Percentiles rank a stretch among this genome's conserved stretches.
These are phyloP conservation scores for Cacoxenus indagator DNA, from an alignment of 2,888 invertebrate genomes.

Conservation along the genomic window DNA sequence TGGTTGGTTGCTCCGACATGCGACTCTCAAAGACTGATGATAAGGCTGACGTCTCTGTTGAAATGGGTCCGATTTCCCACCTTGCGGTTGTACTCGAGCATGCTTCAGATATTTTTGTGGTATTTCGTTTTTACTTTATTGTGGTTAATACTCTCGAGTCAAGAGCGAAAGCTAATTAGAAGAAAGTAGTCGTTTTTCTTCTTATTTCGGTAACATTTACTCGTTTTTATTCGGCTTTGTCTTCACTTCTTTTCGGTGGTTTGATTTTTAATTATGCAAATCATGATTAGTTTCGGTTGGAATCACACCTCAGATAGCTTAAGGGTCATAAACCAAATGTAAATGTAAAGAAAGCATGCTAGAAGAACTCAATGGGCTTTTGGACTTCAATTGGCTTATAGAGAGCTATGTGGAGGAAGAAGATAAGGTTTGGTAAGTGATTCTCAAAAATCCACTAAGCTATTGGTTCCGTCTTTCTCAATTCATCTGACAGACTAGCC, in stretches of 20 bases:
- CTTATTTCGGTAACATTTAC: background rate
- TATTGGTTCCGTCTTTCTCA: too few relatives aligned
- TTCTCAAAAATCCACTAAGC: too few relatives aligned
- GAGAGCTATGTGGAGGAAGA: too few relatives aligned
- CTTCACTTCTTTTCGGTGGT: background rate
- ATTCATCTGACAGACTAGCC: too few relatives aligned
- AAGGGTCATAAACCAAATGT: too few relatives aligned
- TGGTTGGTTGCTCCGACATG: background rate
- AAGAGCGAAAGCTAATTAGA: background rate
- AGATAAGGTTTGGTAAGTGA: too few relatives aligned
- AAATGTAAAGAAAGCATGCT: too few relatives aligned
- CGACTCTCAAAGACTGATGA: background rate
- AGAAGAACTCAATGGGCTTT: too few relatives aligned
- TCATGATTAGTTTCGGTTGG: background rate
- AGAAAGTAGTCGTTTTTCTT: background rate
- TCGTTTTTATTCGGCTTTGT: background rate
- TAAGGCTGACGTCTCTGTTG: too few relatives aligned
- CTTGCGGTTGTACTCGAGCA: slow-evolving; percentile 13
- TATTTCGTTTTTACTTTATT: slow-evolving; percentile 14
- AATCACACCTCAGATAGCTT: background rate
- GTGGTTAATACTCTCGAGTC: slow-evolving; percentile 8
- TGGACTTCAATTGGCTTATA: too few relatives aligned
- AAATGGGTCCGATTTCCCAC: background rate
- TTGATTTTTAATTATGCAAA: background rate
- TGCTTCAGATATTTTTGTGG: slow-evolving; percentile 18